A percentile compares a stretch with the other conserved stretches of the same genome.
phyloP scores from a whole-genome alignment of 2,797 vertebrate genomes.

The Pipistrellus pipistrellus region DNA sequence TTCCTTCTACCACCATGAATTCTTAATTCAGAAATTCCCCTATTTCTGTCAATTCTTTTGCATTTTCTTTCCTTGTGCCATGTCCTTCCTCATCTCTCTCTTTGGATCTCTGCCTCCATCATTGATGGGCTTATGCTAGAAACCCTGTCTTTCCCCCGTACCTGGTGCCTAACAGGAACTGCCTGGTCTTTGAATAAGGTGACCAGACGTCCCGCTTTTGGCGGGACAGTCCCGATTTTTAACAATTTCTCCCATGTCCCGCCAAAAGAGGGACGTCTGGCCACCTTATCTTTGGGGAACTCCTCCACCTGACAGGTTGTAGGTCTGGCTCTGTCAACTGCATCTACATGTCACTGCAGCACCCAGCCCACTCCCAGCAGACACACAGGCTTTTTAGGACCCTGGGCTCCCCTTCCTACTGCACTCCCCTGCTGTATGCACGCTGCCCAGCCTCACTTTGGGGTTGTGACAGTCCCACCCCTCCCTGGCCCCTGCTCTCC shows the following conservation, averaged over 20 bases:
- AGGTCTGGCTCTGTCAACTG: neutral
- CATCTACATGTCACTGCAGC: accelerated
- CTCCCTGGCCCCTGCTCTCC: neutral
- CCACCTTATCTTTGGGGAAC: neutral
- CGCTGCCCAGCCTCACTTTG: neutral
- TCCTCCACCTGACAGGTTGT: neutral
- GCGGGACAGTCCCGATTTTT: no score
- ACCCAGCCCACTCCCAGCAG: neutral
- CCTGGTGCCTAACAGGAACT: neutral
- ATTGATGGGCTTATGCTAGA: neutral
- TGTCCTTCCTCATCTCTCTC: neutral
- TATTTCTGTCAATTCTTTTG: neutral
- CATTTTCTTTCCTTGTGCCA: neutral
- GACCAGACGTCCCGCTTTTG: no score
- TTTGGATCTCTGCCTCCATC: neutral
- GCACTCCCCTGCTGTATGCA: neutral
- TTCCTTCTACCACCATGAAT: constrained; percentile 30
- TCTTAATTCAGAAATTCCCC: neutral
- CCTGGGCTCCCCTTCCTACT: neutral
- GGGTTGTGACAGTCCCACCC: neutral
- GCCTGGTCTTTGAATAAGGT: neutral
- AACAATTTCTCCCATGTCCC: no score
- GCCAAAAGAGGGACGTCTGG: no score
- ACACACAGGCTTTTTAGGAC: neutral
- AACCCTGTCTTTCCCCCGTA: neutral